Base-by-base conservation (phyloP, 1,140 invertebrate genomes). In the Drosophila chauvacae region DNA sequence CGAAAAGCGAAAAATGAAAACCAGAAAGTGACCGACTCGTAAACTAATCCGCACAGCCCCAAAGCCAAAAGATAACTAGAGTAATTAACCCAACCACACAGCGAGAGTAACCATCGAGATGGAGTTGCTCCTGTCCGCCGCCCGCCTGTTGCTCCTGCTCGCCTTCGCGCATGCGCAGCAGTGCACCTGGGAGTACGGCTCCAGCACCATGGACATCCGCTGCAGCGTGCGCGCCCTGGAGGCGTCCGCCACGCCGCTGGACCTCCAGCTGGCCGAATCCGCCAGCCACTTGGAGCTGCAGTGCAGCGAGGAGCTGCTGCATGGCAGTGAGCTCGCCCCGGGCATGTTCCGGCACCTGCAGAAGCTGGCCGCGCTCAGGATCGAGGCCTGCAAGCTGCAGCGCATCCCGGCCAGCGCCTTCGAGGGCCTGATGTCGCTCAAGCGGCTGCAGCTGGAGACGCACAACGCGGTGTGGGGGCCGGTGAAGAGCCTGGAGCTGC, bases 331-430 rank as follows among this genome's bases (percentile, higher is more conserved):
- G 13, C 92, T 97, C 33, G 93, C 94, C 23, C 94, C 94, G 2
- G 94, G 95, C 60, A 94, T 94, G 72, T 96, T 97, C 93, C 93
- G 94, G 33, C 94, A 94, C 56, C 93, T 97, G 45, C 94, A 94
- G 81, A 95, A 96, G 58, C 92, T 97, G 11, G 94, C 95, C 63
- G 95, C 96, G 81, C 93, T 97, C 33, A 92, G 93, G 39, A 93
- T 97, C 61, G 94, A 95, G 64, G 94, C 94, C 53, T 97, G 96
- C 93, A 97, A 97, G 90, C 93, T 97, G 48, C 92, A 96, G 11
- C 94, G 95, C 16, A 92, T 97, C 51, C 95, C 96, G 0, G 93
- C 94, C 11, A 95, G 94, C 37, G 94, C 95, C 7, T 96, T 97
- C 82, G 94, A 95, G 66, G 96, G 96, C 4, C 92, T 97, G 1